Evolutionary conservation across 2,888 invertebrate species (phyloP), one percentile per base, ranked within the genome.

Genomic region (Nezara viridula): DNA sequence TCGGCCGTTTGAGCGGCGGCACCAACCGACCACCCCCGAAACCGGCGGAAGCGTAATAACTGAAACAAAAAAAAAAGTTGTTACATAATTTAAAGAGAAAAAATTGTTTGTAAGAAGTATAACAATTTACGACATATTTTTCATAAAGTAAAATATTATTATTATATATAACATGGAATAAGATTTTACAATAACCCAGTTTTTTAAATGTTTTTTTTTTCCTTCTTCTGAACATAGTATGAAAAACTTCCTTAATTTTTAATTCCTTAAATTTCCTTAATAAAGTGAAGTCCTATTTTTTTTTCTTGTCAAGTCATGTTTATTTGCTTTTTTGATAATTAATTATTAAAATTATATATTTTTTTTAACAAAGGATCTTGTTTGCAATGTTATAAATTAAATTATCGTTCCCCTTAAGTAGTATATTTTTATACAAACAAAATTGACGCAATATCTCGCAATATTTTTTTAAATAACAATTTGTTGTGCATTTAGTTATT

Each of bases 21-120:
- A 94, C 94, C 91, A 95, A 93, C 92, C 95, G 93, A 37, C 94
- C 94, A 86, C 94, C 93, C 85, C 94, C 93, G 92, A 92, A 94
- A 93, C 93, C 93, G 60, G 94, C 94, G 88, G 95, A 94, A 90
- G 95, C 94, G 92, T 95, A 95, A 92, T 95, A 95, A 93, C 95
- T 95, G 94, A 89, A 94, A 94, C 91, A 92, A 92, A 92, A 90
- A 90, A 89, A 24, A 37, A 44, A 44, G 44, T 44, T 44, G n/a
- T n/a, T n/a, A n/a, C n/a, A n/a, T n/a, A n/a, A n/a, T n/a, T n/a
- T n/a, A n/a, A n/a, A n/a, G n/a, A n/a, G n/a, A n/a, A n/a, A n/a
- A n/a, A n/a, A n/a, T n/a, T n/a, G n/a, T n/a, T n/a, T n/a, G 44
- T 44, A 44, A 44, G 5, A 7, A 44, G 44, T 44, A 44, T 44